Percentiles rank a stretch among this genome's conserved stretches.
Evolutionary conservation across 2,888 invertebrate species (phyloP).

Genomic region (Aelia acuminata): DNA sequence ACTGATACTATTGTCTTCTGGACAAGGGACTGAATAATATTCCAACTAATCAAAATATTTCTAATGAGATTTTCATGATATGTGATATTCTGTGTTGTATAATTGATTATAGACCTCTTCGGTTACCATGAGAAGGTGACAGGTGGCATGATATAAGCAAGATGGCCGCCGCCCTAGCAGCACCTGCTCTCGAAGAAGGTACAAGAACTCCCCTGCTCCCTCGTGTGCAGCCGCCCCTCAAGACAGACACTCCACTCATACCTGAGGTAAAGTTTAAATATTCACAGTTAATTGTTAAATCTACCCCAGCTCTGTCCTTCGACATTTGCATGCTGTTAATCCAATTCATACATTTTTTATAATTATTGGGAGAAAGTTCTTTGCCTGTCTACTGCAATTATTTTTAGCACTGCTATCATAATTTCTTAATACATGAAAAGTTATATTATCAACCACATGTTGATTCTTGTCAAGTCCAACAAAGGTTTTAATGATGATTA

Average conservation of each 20-base stretch:
- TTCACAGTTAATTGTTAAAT: constrained; percentile 14
- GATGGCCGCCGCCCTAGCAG: constrained; percentile 93
- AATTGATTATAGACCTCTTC: constrained; percentile 60
- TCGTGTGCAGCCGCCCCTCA: constrained; percentile 65
- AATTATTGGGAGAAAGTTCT: neutral
- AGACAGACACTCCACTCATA: constrained; percentile 64
- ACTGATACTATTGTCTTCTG: neutral
- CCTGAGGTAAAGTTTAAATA: constrained; percentile 58
- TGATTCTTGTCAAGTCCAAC: neutral
- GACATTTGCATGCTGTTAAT: constrained; percentile 22
- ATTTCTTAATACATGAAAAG: neutral
- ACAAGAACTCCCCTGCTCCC: constrained; percentile 80
- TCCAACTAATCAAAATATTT: neutral
- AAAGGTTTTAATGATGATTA: neutral
- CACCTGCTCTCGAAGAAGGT: constrained; percentile 91
- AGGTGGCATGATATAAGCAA: constrained; percentile 94
- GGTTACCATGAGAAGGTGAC: constrained; percentile 69
- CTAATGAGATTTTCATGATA: neutral
- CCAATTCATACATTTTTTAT: neutral
- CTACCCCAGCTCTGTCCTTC: constrained; percentile 2
- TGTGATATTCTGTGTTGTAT: constrained; percentile 40
- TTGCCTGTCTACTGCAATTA: constrained; percentile 12
- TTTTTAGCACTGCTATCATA: neutral
- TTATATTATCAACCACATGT: neutral
- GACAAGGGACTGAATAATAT: neutral